Conservation (phyloP, 1,140 invertebrate genomes). For the Drosophila parabipectinata region DNA sequence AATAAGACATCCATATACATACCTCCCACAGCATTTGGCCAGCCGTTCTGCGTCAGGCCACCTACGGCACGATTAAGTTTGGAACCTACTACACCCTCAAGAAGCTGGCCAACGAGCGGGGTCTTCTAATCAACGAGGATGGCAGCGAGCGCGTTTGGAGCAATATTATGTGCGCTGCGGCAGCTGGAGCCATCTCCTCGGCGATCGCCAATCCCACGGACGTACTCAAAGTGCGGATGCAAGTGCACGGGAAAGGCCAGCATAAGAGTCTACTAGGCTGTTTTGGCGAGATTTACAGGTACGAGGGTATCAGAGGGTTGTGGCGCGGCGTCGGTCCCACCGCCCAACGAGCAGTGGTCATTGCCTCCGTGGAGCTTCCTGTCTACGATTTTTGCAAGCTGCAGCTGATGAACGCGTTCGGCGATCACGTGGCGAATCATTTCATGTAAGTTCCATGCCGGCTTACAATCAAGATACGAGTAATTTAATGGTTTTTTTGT, state of each 20-base stretch:
- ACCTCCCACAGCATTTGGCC: conserved; percentile 90
- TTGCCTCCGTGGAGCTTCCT: conserved; percentile 96
- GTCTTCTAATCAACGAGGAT: conserved; percentile 85
- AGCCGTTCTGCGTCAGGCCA: conserved; percentile 95
- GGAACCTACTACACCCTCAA: conserved; percentile 97
- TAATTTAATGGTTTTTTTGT: conserved; percentile 5
- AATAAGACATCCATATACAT: conserved; percentile 9
- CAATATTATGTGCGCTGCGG: conserved; percentile 93
- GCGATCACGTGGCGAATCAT: conserved; percentile 93
- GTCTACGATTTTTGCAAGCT: conserved; percentile 96
- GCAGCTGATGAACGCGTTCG: conserved; percentile 89
- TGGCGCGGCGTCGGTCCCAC: conserved; percentile 97
- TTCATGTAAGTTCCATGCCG: conserved; percentile 88
- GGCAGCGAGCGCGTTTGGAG: conserved; percentile 89
- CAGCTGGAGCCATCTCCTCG: conserved; percentile 93
- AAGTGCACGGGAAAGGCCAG: conserved; percentile 87
- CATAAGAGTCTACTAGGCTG: conserved; percentile 88
- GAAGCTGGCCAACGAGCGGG: conserved; percentile 86
- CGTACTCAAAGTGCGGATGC: conserved; percentile 98
- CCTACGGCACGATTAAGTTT: conserved; percentile 98
- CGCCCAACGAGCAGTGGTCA: conserved; percentile 94
- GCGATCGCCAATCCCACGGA: conserved; percentile 99
- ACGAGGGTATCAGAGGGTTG: conserved; percentile 92
- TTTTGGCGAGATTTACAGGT: conserved; percentile 91
- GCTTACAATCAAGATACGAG: not conserved